phyloP scores from a whole-genome alignment of 1,140 invertebrate genomes.

The Caenorhabditis remanei region DNA sequence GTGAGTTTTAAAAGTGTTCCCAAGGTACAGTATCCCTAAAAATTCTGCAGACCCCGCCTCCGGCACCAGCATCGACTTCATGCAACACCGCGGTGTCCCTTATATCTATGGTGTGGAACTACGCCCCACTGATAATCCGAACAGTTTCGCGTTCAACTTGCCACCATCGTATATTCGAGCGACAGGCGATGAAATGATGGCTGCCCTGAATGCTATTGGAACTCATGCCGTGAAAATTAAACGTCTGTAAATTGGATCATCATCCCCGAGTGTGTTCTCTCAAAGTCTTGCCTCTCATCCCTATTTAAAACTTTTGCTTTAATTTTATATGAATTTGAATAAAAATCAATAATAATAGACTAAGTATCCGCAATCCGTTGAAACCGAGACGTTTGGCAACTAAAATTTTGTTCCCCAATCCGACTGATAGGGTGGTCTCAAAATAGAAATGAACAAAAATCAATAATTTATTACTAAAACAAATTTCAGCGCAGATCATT shows the following conservation, averaged over 20 bases:
- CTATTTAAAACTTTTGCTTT: no score
- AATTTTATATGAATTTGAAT: no score
- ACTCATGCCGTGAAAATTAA: conserved; percentile 63
- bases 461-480: no score
- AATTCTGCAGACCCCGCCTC: conserved; percentile 73
- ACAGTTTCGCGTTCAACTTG: conserved; percentile 70
- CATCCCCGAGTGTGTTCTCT: neutral
- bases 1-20: conserved; percentile 60
- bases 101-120: conserved; percentile 77
- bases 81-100: conserved; percentile 73
- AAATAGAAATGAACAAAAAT: no score
- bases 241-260: conserved; percentile 27
- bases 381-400: no score
- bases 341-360: no score
- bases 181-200: conserved; percentile 69
- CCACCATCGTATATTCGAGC: conserved; percentile 67
- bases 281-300: neutral
- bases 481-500: no score
- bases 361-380: no score
- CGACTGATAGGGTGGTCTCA: no score
- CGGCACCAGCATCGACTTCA: conserved; percentile 75
- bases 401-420: no score
- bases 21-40: neutral
- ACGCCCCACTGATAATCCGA: conserved; percentile 70
- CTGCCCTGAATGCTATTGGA: conserved; percentile 62